Base-by-base conservation (phyloP, 2,888 invertebrate genomes). In the Microctonus hyperodae region DNA sequence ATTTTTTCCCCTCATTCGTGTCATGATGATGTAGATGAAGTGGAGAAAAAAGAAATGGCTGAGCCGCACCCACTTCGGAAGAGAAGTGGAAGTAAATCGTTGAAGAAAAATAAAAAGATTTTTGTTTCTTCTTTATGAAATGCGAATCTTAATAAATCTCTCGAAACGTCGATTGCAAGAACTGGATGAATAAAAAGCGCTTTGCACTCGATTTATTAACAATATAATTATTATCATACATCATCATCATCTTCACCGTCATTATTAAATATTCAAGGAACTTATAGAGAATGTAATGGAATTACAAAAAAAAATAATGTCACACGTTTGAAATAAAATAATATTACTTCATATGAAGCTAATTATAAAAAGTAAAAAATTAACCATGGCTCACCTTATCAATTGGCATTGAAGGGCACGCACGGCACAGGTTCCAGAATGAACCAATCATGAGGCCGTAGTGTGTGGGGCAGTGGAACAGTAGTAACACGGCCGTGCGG, bases 391-490 rank as follows among this genome's bases (percentile, higher is more conserved):
- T 88, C 88, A 96, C 96, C 95, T 95, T 95, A 89, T 95, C 96
- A 85, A 95, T 93, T 86, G 95, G 95, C 94, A 95, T 94, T 87
- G 95, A 94, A 86, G 95, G 96, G 89, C 96, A 96, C 89, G 95
- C 94, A 87, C 95, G 92, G 88, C 96, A 96, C 88, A 96, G 88
- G 88, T 95, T 96, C 95, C 95, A 95, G 89, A 96, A 95, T 89
- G 95, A 95, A 88, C 95, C 95, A 90, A 96, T 95, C 96, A 96
- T 96, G 88, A 88, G 89, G 88, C 79, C 79, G 81, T 76, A 76
- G 75, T 81, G 78, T 81, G 72, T 79, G 76, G 78, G 80, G 81
- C 81, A 81, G 81, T 81, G 78, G 79, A 79, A 78, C 79, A 76
- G 75, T 79, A 78, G 76, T 76, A 75, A 78, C 71, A 81, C 78